These are phyloP conservation scores for Barypeithes pellucidus DNA, from an alignment of 2,888 invertebrate species.

Conservation along the genomic window DNA sequence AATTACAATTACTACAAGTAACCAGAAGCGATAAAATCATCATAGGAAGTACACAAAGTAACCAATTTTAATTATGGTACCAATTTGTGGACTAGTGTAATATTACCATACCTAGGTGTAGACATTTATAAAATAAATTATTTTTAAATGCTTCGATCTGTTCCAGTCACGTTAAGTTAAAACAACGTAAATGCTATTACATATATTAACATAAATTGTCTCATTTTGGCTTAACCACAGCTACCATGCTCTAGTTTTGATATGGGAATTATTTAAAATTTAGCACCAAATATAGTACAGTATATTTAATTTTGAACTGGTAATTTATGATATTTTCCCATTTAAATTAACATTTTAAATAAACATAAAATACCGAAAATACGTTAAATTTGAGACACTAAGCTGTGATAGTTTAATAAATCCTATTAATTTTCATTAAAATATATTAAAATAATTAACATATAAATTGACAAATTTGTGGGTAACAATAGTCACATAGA, in stretches of 20 bases:
- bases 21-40: no score
- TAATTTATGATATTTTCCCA: slow-evolving; percentile 26
- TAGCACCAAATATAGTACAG: slow-evolving; percentile 14
- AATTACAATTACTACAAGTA: no score
- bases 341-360: slow-evolving; percentile 41
- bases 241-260: slow-evolving; percentile 4
- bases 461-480: background rate
- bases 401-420: background rate
- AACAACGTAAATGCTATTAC: slow-evolving; percentile 33
- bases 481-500: no score
- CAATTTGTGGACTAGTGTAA: no score
- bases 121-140: slow-evolving; percentile 39
- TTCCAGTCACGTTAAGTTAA: slow-evolving; percentile 32
- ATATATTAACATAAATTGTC: slow-evolving; percentile 39
- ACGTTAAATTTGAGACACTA: slow-evolving; percentile 1
- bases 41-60: no score
- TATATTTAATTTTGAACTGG: slow-evolving; percentile 3
- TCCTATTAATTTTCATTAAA: background rate
- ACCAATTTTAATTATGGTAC: no score
- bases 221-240: slow-evolving; percentile 4
- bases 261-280: slow-evolving; percentile 30
- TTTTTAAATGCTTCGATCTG: slow-evolving; percentile 15
- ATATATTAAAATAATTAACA: background rate
- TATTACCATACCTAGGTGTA: no score
- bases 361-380: slow-evolving; percentile 17